Percentiles rank a stretch among this genome's conserved stretches.
phyloP scores from a whole-genome alignment of 2,888 invertebrate species.

The Megamerina dolium region DNA sequence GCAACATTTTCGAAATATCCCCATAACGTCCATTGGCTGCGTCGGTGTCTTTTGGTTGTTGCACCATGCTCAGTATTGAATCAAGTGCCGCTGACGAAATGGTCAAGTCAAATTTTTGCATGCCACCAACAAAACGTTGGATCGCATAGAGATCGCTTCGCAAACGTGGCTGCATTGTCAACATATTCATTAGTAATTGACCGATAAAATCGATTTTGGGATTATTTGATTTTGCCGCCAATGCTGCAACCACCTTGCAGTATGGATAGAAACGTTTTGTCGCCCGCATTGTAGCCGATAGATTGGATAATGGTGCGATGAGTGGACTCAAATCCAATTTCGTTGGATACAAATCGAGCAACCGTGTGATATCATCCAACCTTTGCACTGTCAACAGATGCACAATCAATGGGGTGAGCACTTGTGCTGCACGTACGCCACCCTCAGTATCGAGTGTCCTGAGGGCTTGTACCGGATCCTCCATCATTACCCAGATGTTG shows the following conservation, averaged over 20 bases:
- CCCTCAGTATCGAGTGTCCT: slow-evolving; percentile 30
- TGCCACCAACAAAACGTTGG: slow-evolving; percentile 49
- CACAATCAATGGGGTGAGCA: slow-evolving; percentile 31
- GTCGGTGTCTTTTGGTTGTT: slow-evolving; percentile 16
- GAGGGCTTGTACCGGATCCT: slow-evolving; percentile 32
- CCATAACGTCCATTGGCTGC: slow-evolving; percentile 26
- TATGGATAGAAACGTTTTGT: slow-evolving; percentile 52
- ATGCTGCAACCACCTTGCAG: slow-evolving; percentile 51
- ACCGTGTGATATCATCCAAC: slow-evolving; percentile 27
- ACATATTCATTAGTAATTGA: slow-evolving; percentile 52
- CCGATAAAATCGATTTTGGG: slow-evolving; percentile 55
- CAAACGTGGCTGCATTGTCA: slow-evolving; percentile 47
- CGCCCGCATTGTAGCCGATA: slow-evolving; percentile 46
- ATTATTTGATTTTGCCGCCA: slow-evolving; percentile 48
- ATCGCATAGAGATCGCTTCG: slow-evolving; percentile 49
- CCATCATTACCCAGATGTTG: slow-evolving; percentile 37
- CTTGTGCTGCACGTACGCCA: slow-evolving; percentile 34
- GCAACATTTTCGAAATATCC: slow-evolving; percentile 30
- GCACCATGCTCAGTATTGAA: slow-evolving; percentile 8
- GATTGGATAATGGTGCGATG: slow-evolving; percentile 50
- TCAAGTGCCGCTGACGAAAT: slow-evolving; percentile 49
- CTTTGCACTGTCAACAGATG: slow-evolving; percentile 38
- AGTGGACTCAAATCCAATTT: slow-evolving; percentile 53
- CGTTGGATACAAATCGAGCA: slow-evolving; percentile 44
- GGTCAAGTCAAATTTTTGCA: slow-evolving; percentile 39